Base-by-base conservation (phyloP, 2,797 vertebrate genomes). In the Amblyraja radiata region DNA sequence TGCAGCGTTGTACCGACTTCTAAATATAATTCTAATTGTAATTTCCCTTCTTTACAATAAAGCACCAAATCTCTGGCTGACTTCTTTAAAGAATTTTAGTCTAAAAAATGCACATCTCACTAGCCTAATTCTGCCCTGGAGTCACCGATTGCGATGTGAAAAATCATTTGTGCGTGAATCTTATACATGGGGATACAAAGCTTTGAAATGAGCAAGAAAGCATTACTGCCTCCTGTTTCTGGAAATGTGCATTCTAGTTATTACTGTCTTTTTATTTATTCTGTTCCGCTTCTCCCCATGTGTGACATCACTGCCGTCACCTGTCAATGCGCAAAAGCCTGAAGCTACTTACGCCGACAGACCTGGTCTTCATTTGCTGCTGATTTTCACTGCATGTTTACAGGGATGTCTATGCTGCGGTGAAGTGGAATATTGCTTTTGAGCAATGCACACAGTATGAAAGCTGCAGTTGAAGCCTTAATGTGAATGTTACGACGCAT, bases 21-120 rank as follows among this genome's bases (percentile, higher is more conserved):
- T 21, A 36, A 65, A 36, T 32, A 16, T 90, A 14, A 71, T 90
- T 36, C n/a, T 68, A 68, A 65, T 68, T 90, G 65, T 65, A 91
- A 91, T 54, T 93, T 93, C 96, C 94, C 94, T 96, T 95, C 96
- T 94, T 96, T 96, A 94, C 97, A 99, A 32, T 98, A 99, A 96
- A 99, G 98, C 95, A 98, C 98, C 96, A 98, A 99, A 95, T 97
- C 98, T 96, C 97, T 98, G 13, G 98, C 99, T 96, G 98, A 98
- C 95, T 98, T 97, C 97, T 99, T 99, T 94, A 98, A 99, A 95
- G 98, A 99, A 94, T 97, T 99, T 79, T 99, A 97, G 96, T 90
- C 36, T 90, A 46, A 36, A 65, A 68, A 32, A 63, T 23, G 25
- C n/a, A 71, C 86, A 71, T 5, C n/a, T 68, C n/a, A n/a, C 61